Percentiles rank a stretch among this genome's conserved stretches.
Evolutionary conservation across 2,113 vertebrate genomes (phyloP).

Genomic region (Pleuronectes platessa): DNA sequence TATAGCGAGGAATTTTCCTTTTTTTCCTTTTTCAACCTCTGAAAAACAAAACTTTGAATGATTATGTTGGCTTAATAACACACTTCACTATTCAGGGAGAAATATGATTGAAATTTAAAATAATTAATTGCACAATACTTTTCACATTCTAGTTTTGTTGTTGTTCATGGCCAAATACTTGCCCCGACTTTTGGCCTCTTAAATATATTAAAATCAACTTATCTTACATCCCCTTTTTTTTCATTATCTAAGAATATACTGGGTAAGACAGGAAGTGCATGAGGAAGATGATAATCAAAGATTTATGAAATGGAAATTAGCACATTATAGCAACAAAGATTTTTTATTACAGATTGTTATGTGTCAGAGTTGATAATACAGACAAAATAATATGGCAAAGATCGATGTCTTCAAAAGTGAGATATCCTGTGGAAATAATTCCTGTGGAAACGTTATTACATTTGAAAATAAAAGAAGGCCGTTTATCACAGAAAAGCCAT

Average conservation of each 20-base stretch:
- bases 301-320: background rate
- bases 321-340: background rate
- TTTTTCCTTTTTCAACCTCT: no score
- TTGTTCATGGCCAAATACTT: no score
- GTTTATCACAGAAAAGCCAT: constrained; percentile 2
- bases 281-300: background rate
- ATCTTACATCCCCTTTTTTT: no score
- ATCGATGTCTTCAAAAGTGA: background rate
- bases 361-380: background rate
- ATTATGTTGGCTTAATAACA: no score
- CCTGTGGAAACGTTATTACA: background rate
- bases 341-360: constrained; percentile 4
- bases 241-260: no score
- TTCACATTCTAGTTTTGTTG: background rate
- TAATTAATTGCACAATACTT: no score
- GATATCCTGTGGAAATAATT: background rate
- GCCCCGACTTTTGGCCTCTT: no score
- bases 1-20: no score
- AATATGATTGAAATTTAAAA: no score
- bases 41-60: no score
- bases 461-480: background rate
- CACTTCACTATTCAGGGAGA: no score
- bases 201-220: no score
- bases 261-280: background rate
- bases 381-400: background rate